Evolutionary conservation across 1,140 invertebrate genomes (phyloP), one percentile per base, ranked within the genome.

Genomic region (Calliphora vicina): DNA sequence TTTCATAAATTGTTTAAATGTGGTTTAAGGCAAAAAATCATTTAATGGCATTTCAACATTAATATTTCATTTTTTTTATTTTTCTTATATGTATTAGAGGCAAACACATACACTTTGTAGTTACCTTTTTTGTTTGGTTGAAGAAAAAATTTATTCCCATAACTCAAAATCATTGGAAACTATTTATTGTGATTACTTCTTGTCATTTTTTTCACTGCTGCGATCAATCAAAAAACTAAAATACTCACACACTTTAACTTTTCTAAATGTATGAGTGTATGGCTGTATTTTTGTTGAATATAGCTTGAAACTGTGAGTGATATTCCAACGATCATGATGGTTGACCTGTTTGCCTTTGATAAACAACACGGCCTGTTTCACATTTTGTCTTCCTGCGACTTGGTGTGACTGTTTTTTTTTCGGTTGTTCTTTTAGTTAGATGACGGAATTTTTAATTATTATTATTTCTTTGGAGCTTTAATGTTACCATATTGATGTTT

Each of bases 131-230:
- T 4, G 50, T 13, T 17, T 17, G 17, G 17, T 17, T 6, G n/a
- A 29, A 13, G 23, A 72, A 45, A 84, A 78, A 84, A 78, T 29
- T 12, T 45, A 43, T 84, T 84, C 80, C 83, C 83, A 84, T 84
- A 84, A 84, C 42, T 84, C 83, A 84, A 82, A 84, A 84, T 84
- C 81, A 84, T 84, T 84, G 83, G 29, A 82, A 84, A 84, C 80
- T 82, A 84, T 84, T 84, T 84, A 83, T 83, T 83, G 83, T 83
- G 83, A 83, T 83, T 83, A 83, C 80, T 83, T 83, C 83, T 83
- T 83, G 83, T 83, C 83, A 83, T 83, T 83, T 80, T 43, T 73
- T 81, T 50, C 45, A 73, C 80, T 83, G 83, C 50, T 83, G 83
- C 80, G 80, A 83, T 83, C 83, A 83, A 83, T 83, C 83, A 83